A percentile compares a stretch with the other conserved stretches of the same genome.
Conservation (phyloP, 1,140 invertebrate genomes). For the Caerostris extrusa region DNA sequence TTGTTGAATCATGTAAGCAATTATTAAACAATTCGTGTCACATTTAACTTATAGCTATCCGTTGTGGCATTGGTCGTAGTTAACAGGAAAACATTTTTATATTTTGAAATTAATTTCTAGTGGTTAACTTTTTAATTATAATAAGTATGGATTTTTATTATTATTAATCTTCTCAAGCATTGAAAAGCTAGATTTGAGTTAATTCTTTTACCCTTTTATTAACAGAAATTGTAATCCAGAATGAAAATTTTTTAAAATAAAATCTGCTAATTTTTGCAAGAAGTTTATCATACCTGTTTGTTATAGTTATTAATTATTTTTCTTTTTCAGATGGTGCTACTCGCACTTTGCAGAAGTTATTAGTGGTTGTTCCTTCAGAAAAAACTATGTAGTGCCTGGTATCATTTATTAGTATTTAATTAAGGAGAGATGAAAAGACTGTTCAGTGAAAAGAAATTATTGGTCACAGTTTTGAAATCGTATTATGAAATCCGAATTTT, state of each 20-base stretch:
- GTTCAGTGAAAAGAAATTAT: background rate
- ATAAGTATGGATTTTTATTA: background rate
- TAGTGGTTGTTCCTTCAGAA: constrained; percentile 81
- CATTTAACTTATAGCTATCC: too few species aligned
- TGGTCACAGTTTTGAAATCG: background rate
- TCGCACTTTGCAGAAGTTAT: constrained; percentile 81
- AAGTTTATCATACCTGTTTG: too few species aligned
- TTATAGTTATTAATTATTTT: constrained; percentile 58
- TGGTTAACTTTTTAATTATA: background rate
- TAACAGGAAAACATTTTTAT: too few species aligned
- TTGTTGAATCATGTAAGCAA: too few species aligned
- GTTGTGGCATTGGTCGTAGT: too few species aligned
- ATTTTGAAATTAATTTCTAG: too few species aligned
- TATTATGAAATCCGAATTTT: background rate
- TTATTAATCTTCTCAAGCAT: background rate
- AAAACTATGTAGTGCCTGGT: constrained; percentile 62
- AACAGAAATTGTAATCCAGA: constrained; percentile 15
- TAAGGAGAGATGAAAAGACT: background rate
- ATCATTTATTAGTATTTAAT: background rate
- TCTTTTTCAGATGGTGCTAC: constrained; percentile 80
- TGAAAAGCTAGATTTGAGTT: background rate
- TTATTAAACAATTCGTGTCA: too few species aligned
- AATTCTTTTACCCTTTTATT: background rate
- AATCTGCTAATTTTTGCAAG: background rate
- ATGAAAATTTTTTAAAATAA: background rate